Base-by-base conservation (phyloP, 2,888 invertebrate species). In the Dicranocentrus wangi region DNA sequence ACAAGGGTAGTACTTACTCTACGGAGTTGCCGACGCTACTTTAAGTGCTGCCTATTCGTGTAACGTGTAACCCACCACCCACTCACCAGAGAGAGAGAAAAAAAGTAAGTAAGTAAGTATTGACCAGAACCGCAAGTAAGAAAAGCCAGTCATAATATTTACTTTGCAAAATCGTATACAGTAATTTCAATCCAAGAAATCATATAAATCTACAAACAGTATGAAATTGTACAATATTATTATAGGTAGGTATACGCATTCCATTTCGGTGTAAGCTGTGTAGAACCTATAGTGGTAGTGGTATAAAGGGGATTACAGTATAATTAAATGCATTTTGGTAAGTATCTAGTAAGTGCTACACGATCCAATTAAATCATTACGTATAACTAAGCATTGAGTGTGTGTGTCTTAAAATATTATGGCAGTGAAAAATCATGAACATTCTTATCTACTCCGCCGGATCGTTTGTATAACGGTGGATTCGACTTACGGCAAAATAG, bases 371-470 rank as follows among this genome's bases (percentile, higher is more conserved):
- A 15, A 55, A 55, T 55, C 3, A 55, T 51, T 10, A n/a, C 51
- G 7, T 10, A 15, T 55, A 55, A 5, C 19, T 21, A 17, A 55
- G 15, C n/a, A n/a, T n/a, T n/a, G n/a, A n/a, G n/a, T n/a, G n/a
- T n/a, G n/a, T n/a, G n/a, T 21, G 32, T 15, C n/a, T 32, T 61
- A 61, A n/a, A 28, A 7, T 71, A 60, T 68, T 25, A 51, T 78
- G 77, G 77, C 77, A 78, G 77, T 78, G 77, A 78, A 70, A 77
- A 78, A 78, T 69, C n/a, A 53, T 63, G 70, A 78, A 28, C 61
- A 51, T 47, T 39, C 66, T 32, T 55, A 43, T 32, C 3, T 32
- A 32, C 32, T 32, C 32, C 10, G n/a, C n/a, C n/a, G n/a, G n/a
- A n/a, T n/a, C n/a, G n/a, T n/a, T n/a, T n/a, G n/a, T n/a, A n/a